Conservation (phyloP, 2,113 vertebrate species). For the Protobothrops mucrosquamatus region DNA sequence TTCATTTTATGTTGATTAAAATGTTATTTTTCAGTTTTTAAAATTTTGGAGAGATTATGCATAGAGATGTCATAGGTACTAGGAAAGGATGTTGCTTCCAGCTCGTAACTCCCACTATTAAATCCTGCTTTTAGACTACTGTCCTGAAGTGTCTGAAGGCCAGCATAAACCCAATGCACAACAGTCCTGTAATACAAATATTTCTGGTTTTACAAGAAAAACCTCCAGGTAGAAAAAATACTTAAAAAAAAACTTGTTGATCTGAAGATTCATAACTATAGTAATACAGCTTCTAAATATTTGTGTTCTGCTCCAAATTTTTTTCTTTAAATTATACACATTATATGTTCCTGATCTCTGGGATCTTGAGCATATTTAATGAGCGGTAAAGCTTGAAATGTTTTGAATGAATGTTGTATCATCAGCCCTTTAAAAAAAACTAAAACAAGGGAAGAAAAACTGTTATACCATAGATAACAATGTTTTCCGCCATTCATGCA, state of each 20-base stretch:
- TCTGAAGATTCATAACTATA: conserved; percentile 11
- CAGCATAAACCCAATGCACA: neutral
- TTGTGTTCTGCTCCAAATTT: neutral
- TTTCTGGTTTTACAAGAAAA: conserved; percentile 60
- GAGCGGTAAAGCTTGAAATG: neutral
- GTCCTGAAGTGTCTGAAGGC: conserved; percentile 28
- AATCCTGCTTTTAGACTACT: conserved; percentile 33
- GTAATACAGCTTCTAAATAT: conserved; percentile 55
- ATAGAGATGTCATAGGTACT: neutral
- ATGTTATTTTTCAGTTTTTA: neutral
- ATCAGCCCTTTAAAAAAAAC: neutral
- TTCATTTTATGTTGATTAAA: conserved; percentile 2
- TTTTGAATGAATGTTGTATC: neutral
- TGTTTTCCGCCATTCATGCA: no score
- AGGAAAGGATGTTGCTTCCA: neutral
- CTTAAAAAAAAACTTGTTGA: conserved; percentile 42
- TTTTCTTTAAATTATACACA: neutral
- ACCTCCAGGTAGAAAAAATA: conserved; percentile 57
- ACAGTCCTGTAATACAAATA: conserved; percentile 24
- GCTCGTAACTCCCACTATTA: neutral
- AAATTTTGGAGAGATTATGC: neutral
- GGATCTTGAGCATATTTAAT: neutral
- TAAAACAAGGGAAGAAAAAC: neutral
- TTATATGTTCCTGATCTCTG: neutral
- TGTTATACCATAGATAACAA: neutral